Base-by-base conservation (phyloP, 2,797 vertebrate genomes). In the Taeniopygia guttata region DNA sequence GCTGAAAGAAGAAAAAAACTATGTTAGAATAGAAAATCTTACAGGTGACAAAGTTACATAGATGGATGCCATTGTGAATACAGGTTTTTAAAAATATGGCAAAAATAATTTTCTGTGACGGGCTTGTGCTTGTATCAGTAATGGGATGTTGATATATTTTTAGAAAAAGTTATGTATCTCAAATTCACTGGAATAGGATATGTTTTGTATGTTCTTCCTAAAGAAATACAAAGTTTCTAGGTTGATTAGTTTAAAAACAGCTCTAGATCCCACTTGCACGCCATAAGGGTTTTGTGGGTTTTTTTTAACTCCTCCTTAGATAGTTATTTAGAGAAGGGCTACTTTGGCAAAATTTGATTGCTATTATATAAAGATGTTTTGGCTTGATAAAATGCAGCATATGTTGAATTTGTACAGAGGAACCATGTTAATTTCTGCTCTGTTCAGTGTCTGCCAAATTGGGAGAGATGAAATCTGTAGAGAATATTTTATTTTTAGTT, bases 391-490 rank as follows among this genome's bases (percentile, higher is more conserved):
- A 93, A 36, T 1, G 1, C 30, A 93, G 62, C 62, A 36, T 95
- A 89, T 93, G 87, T 73, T 86, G 73, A 89, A 84, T 62, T 62
- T 68, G 25, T 83, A 36, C 43, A n/a, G 79, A 94, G 36, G 32
- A 92, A 8, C 21, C 16, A 25, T 85, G 54, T 52, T 92, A 72
- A 91, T 87, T 94, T 90, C 51, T 72, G 0, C 14, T 75, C 48
- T 66, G n/a, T 80, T 92, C 67, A 74, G 21, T 55, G 54, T 95
- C 91, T 93, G 76, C 94, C 82, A 96, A n/a, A 84, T 45, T 63
- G 43, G 81, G 46, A 81, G 64, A 67, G 27, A 73, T 56, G 2
- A 81, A 84, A 86, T 91, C 76, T 78, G 45, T 32, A 75, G 46
- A 67, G 15, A 66, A 34, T 74, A n/a, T 46, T 84, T 82, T 85